These are phyloP conservation scores for Drosophila pandora DNA, from an alignment of 1,140 invertebrate species.

Conservation along the genomic window DNA sequence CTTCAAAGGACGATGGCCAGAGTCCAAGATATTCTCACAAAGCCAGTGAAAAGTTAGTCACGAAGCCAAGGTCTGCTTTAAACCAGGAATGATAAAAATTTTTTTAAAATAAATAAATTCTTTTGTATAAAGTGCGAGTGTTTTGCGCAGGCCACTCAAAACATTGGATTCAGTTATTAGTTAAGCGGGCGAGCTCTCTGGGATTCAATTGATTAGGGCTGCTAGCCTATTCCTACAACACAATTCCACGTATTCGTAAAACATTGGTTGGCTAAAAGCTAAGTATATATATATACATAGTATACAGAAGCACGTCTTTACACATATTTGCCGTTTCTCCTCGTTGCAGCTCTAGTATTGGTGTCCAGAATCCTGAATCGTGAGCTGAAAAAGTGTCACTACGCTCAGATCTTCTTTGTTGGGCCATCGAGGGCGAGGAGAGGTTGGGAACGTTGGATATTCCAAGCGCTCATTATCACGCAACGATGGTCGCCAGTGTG, in stretches of 20 bases:
- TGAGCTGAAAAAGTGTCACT: slow-evolving; percentile 48
- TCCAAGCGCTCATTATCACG: slow-evolving; percentile 68
- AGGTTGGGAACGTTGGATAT: slow-evolving; percentile 20
- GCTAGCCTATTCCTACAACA: slow-evolving; percentile 25
- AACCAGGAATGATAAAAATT: background rate
- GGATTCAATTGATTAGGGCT: slow-evolving; percentile 16
- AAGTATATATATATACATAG: slow-evolving; percentile 50
- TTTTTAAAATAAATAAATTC: no score
- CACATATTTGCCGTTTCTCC: slow-evolving; percentile 22
- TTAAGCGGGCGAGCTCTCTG: slow-evolving; percentile 11
- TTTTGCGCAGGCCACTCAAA: no score
- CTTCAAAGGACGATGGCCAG: background rate
- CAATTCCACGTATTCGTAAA: slow-evolving; percentile 39
- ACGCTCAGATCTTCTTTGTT: slow-evolving; percentile 37
- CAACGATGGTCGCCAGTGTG: slow-evolving; percentile 69
- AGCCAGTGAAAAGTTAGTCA: slow-evolving; percentile 6
- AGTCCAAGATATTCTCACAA: background rate
- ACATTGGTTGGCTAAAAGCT: slow-evolving; percentile 44
- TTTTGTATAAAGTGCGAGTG: no score
- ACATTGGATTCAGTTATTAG: no score
- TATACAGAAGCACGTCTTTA: slow-evolving; percentile 45
- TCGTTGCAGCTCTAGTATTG: slow-evolving; percentile 6
- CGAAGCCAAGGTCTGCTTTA: background rate
- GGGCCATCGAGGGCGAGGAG: background rate
- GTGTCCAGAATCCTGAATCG: slow-evolving; percentile 40